Evolutionary conservation across 2,113 vertebrate species (phyloP).

Genomic region (Oreochromis niloticus): DNA sequence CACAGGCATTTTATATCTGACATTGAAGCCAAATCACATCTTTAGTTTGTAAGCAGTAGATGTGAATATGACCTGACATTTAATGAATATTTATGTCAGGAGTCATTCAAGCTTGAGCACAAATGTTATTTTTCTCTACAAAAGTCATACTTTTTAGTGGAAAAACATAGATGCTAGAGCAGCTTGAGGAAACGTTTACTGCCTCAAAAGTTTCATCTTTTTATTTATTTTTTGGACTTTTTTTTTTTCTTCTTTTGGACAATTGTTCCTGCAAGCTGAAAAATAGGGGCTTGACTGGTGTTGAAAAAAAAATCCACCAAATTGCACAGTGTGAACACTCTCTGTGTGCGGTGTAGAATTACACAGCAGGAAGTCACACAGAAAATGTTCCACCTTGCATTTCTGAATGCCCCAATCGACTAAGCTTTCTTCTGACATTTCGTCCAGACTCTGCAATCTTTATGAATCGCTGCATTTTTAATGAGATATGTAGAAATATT

Average conservation of each 20-base stretch:
- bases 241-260: neutral
- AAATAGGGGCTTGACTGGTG: neutral
- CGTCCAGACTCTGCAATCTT: rapidly evolving
- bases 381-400: neutral
- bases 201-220: neutral
- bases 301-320: neutral
- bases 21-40: neutral
- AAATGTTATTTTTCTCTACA: neutral
- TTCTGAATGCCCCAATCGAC: rapidly evolving
- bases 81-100: neutral
- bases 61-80: neutral
- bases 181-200: neutral
- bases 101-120: rapidly evolving
- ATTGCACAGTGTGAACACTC: neutral
- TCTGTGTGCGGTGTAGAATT: neutral
- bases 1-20: neutral
- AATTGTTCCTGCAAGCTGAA: neutral
- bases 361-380: neutral
- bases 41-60: neutral
- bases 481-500: neutral
- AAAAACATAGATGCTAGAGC: neutral
- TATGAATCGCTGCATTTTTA: neutral
- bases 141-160: neutral
- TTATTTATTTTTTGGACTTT: neutral
- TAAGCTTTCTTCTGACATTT: neutral